These are phyloP conservation scores for Marisa cornuarietis DNA, from an alignment of 1,140 invertebrate genomes.

Conservation along the genomic window DNA sequence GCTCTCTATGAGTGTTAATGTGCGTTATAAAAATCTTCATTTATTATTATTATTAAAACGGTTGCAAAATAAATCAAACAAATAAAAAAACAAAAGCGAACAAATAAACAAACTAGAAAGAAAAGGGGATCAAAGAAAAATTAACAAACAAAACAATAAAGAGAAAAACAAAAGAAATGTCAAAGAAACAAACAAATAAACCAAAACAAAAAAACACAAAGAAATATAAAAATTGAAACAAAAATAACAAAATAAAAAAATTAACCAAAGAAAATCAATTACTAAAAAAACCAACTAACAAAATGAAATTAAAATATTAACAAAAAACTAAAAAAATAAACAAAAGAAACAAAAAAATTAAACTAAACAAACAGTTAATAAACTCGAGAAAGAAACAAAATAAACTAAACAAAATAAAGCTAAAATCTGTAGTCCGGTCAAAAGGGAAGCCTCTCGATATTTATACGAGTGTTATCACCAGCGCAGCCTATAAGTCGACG, in stretches of 20 bases:
- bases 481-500: not conserved
- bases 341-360: not conserved
- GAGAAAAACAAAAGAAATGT: not conserved
- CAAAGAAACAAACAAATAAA: not conserved
- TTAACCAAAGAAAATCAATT: too few relatives aligned
- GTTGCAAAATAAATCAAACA: not conserved
- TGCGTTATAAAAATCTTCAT: too few relatives aligned
- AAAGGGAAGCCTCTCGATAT: not conserved
- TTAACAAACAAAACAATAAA: not conserved
- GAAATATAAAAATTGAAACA: not conserved
- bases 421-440: too few relatives aligned
- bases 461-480: not conserved
- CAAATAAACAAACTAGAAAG: not conserved
- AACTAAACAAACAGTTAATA: not conserved
- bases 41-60: too few relatives aligned
- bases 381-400: too few relatives aligned
- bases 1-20: too few relatives aligned
- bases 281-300: too few relatives aligned
- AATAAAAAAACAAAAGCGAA: not conserved
- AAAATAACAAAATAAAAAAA: too few relatives aligned
- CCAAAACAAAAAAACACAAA: not conserved
- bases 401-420: not conserved
- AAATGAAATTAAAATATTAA: too few relatives aligned
- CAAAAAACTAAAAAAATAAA: too few relatives aligned
- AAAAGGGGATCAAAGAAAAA: not conserved